Conservation (phyloP, 2,113 vertebrate genomes). For the Daubentonia madagascariensis region DNA sequence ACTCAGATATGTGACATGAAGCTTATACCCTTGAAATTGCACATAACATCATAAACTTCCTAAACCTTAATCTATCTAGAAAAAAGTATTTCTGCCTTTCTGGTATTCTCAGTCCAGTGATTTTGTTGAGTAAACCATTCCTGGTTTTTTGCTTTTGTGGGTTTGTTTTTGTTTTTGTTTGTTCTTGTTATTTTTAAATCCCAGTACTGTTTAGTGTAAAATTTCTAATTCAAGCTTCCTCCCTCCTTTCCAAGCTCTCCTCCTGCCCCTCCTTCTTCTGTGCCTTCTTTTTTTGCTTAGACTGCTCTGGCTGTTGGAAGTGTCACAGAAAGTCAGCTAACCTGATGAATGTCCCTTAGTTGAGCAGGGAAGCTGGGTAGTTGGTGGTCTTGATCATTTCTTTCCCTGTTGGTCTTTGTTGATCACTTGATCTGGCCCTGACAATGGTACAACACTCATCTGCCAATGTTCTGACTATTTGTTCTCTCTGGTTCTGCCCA, state of each 20-base stretch:
- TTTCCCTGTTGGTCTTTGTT: neutral
- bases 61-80: neutral
- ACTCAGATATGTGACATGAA: neutral
- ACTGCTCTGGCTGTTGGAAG: neutral
- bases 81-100: neutral
- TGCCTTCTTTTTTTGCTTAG: neutral
- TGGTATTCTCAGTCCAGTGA: neutral
- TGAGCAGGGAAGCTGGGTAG: neutral
- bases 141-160: neutral
- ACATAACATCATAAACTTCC: neutral
- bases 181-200: neutral
- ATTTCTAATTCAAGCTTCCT: neutral
- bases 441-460: neutral
- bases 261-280: neutral
- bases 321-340: neutral
- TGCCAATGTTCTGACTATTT: neutral
- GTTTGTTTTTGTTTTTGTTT: neutral
- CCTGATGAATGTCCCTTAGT: neutral
- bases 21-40: neutral
- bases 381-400: neutral
- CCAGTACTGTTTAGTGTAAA: neutral
- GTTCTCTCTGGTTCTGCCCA: neutral
- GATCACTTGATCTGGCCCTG: neutral
- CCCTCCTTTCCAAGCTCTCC: neutral
- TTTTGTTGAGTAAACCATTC: neutral